These are phyloP conservation scores for Clarias macrocephalus DNA, from an alignment of 2,113 vertebrate genomes.

Conservation along the genomic window DNA sequence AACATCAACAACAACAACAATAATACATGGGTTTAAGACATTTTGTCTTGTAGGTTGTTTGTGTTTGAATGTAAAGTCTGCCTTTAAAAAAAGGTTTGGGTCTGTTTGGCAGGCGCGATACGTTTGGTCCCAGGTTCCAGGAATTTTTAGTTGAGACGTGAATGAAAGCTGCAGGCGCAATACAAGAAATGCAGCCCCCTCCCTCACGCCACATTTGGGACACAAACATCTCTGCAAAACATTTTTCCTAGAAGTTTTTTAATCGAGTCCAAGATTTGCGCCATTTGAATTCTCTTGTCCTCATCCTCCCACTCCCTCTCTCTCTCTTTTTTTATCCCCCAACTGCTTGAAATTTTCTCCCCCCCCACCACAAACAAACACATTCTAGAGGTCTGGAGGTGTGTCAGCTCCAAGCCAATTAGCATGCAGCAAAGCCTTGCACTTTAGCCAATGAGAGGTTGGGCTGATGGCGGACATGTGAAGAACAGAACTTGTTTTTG, in stretches of 20 bases:
- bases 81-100: slow-evolving; percentile 2
- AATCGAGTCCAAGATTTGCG: slow-evolving; percentile 57
- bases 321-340: slow-evolving; percentile 15
- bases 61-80: not conserved
- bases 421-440: slow-evolving; percentile 35
- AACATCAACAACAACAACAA: not conserved
- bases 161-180: slow-evolving; percentile 1
- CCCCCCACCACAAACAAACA: slow-evolving; percentile 68
- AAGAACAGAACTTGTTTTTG: slow-evolving; percentile 73
- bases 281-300: slow-evolving; percentile 2
- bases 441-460: slow-evolving; percentile 59
- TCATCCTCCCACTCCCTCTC: not conserved
- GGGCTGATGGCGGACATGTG: slow-evolving; percentile 56
- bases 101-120: not conserved
- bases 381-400: slow-evolving; percentile 82
- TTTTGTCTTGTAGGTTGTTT: not conserved
- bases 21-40: not conserved
- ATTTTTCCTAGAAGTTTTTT: slow-evolving; percentile 76
- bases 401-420: slow-evolving; percentile 78
- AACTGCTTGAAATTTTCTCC: slow-evolving; percentile 26
- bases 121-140: slow-evolving; percentile 29
- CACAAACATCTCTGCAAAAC: slow-evolving; percentile 62
- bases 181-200: slow-evolving; percentile 8
- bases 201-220: not conserved
- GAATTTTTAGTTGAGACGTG: slow-evolving; percentile 10